Evolutionary conservation across 1,140 invertebrate species (phyloP).

Genomic region (Drosophila persimilis): DNA sequence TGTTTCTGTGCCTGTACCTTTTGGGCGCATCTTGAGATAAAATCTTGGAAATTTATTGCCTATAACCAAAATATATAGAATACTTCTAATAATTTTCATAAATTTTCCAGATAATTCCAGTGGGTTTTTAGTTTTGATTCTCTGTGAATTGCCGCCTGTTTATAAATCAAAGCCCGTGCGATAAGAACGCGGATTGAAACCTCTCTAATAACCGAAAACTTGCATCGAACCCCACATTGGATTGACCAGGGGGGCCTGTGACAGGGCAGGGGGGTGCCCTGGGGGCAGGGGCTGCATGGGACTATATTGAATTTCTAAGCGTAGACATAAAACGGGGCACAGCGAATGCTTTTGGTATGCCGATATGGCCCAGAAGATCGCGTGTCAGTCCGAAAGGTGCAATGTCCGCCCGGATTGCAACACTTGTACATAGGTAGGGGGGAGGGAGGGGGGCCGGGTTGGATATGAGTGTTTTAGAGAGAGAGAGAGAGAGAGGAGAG

Average conservation of each 20-base stretch:
- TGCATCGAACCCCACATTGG: conserved; percentile 15
- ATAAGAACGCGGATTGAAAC: conserved; percentile 58
- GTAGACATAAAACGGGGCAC: conserved; percentile 68
- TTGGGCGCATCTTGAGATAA: conserved; percentile 77
- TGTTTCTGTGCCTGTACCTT: conserved; percentile 41
- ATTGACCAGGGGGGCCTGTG: not conserved
- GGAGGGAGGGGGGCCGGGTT: not conserved
- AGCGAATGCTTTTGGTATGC: conserved; percentile 56
- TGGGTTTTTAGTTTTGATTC: conserved; percentile 15
- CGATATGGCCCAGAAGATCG: conserved; percentile 64
- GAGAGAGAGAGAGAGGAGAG: conserved; percentile 13
- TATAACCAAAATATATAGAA: conserved; percentile 78
- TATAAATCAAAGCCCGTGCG: conserved; percentile 71
- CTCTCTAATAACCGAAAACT: conserved; percentile 51
- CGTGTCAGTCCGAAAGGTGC: conserved; percentile 74
- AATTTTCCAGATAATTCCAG: conserved; percentile 60
- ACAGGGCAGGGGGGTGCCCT: not conserved
- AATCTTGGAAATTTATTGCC: conserved; percentile 77
- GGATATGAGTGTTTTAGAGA: not conserved
- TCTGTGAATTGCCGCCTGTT: conserved; percentile 67
- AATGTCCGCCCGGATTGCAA: conserved; percentile 74
- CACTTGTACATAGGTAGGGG: conserved; percentile 17
- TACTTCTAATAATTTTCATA: conserved; percentile 82
- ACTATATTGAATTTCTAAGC: conserved; percentile 73
- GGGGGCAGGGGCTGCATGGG: not conserved